Conservation (phyloP, 2,797 vertebrate species). For the Hypotaenidia okinawae region DNA sequence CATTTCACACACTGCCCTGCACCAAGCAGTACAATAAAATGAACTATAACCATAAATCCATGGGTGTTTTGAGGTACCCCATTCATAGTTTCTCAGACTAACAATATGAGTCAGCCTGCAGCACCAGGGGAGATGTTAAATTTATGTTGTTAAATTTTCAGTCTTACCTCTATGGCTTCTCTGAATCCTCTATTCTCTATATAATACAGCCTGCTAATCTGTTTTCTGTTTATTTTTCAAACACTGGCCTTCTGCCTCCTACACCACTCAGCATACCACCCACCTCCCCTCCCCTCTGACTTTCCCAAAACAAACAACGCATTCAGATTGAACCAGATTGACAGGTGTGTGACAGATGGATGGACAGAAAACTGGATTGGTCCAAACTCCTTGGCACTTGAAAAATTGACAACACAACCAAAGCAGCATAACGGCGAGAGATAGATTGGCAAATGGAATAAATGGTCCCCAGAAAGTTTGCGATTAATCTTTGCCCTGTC, state of each 20-base stretch:
- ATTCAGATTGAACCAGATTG: slow-evolving; percentile 59
- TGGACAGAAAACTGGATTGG: slow-evolving; percentile 62
- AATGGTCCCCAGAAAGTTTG: slow-evolving; percentile 67
- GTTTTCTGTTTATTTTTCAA: slow-evolving; percentile 48
- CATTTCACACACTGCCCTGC: slow-evolving; percentile 25
- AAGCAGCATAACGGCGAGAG: slow-evolving; percentile 58
- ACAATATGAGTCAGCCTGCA: not conserved
- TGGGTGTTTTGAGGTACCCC: slow-evolving; percentile 9
- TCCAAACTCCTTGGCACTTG: slow-evolving; percentile 66
- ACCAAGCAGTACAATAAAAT: slow-evolving; percentile 54
- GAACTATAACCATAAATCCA: slow-evolving; percentile 43
- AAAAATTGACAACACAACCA: slow-evolving; percentile 71
- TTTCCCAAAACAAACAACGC: slow-evolving; percentile 27
- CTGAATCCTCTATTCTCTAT: not conserved
- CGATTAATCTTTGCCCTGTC: slow-evolving; percentile 73
- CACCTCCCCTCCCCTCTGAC: slow-evolving; percentile 11
- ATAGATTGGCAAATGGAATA: slow-evolving; percentile 72
- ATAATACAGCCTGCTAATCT: not conserved
- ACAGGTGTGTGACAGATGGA: slow-evolving; percentile 62
- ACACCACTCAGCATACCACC: not conserved
- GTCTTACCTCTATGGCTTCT: not conserved
- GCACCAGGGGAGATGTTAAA: slow-evolving; percentile 16
- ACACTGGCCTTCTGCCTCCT: not conserved
- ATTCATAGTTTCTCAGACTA: slow-evolving; percentile 50
- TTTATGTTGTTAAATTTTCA: slow-evolving; percentile 31